Evolutionary conservation across 2,113 vertebrate genomes (phyloP).

Genomic region (Patagioenas fasciata): DNA sequence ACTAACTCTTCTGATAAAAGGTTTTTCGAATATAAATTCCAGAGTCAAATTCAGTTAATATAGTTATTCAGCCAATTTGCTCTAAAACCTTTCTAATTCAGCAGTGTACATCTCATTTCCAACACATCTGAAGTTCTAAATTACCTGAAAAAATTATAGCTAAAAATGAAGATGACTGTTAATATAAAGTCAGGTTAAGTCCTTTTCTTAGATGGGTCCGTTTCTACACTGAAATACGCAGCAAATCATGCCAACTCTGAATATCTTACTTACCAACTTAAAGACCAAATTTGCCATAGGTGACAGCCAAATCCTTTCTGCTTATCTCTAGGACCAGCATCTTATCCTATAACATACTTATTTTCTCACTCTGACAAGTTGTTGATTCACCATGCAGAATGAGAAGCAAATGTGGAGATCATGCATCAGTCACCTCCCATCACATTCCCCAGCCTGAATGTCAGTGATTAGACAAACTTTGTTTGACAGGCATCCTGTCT

Average conservation of each 20-base stretch:
- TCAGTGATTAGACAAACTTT: not conserved
- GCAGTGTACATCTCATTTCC: not conserved
- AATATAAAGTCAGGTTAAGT: not conserved
- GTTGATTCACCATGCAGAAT: not conserved
- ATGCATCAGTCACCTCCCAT: not conserved
- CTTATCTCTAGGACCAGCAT: not conserved
- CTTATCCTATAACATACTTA: not conserved
- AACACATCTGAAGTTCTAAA: not conserved
- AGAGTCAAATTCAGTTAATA: not conserved
- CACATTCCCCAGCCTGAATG: not conserved
- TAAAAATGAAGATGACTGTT: not conserved
- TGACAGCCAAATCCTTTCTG: not conserved
- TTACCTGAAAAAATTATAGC: not conserved
- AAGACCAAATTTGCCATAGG: not conserved
- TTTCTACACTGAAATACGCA: not conserved
- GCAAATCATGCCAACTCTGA: not conserved
- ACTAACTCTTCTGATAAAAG: not conserved
- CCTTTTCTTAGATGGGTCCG: not conserved
- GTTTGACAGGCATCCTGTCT: not conserved
- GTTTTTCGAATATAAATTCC: not conserved
- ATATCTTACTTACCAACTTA: not conserved
- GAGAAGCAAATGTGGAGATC: not conserved
- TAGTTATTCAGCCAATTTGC: not conserved
- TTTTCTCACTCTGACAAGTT: slow-evolving; percentile 10
- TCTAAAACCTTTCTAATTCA: not conserved